Evolutionary conservation across 2,797 vertebrate genomes (phyloP), one percentile per base, ranked within the genome.

Genomic region (Liasis olivaceus): DNA sequence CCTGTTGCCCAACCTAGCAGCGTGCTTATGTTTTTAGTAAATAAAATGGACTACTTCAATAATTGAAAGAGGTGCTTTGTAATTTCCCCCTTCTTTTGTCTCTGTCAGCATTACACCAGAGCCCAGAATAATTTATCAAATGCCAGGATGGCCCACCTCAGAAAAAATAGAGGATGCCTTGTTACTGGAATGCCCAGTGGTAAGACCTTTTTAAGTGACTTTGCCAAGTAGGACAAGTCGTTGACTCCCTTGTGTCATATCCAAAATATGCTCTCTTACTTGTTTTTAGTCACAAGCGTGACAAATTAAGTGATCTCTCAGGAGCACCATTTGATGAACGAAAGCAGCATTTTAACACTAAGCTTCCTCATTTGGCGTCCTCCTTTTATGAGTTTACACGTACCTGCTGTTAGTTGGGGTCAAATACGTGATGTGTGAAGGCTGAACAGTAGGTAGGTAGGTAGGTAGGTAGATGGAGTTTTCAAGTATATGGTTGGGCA

Each of bases 161-260:
- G 98, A 99, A 98, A 99, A 99, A 97, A 98, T 99, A 97, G 98
- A 99, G 97, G 99, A 99, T 98, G 98, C 98, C 51, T 98, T 99
- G 95, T 97, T 99, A 95, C 98, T 99, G 97, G 98, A 99, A 96
- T 98, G 98, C 90, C 98, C 98, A 89, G 97, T 99, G 97, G 99
- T 99, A 98, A 99, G 99, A 98, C 93, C 95, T 85, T 95, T 86
- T 58, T 11, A 59, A 92, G n/a, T 28, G 36, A 63, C 7, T 93
- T 51, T 87, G 54, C 63, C 56, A 26, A 54, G 17, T 69, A 77
- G 36, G 87, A 69, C n/a, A 42, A 59, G 51, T 20, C 24, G 28
- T 47, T n/a, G 28, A 77, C 59, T 56, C 64, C 36, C 42, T 87
- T 31, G 64, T 87, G 85, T 90, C 42, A 15, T 56, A n/a, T 87